Evolutionary conservation across 2,113 vertebrate species (phyloP), one percentile per base, ranked within the genome.

Genomic region (Anser cygnoides): DNA sequence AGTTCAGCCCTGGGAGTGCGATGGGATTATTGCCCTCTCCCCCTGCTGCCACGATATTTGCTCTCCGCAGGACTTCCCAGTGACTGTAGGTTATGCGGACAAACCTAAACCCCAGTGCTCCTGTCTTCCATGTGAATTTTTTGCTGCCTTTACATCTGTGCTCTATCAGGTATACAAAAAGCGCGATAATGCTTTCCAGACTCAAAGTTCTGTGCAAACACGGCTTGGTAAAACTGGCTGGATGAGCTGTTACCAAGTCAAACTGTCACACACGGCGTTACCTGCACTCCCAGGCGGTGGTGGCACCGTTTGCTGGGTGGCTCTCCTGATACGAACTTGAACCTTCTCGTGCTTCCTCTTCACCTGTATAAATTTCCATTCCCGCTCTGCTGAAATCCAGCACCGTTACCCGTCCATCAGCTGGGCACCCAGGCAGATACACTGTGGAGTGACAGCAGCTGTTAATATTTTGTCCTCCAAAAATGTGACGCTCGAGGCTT

Each of bases 21-120:
- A 23, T 84, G 91, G 65, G 67, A 83, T 89, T 88, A 66, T 61
- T 96, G 62, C 39, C 83, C 61, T 76, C 74, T 84, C n/a, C 67
- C 72, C 58, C 73, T 87, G 76, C 81, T 79, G 67, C 82, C 62
- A 31, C 74, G 57, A 2, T 76, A 33, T 88, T 93, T 81, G 43
- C 65, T 89, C 85, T 95, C 91, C 89, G 82, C 84, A 90, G 87
- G 90, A 65, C 76, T 19, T 77, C 83, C 41, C 59, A 79, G 65
- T 55, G 76, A n/a, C 79, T 66, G 33, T 59, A 90, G 93, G 76
- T 91, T 66, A 28, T 17, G 31, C 82, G 89, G 62, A 57, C 73
- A 57, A 41, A 43, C 50, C 84, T 61, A 75, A 93, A 85, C 9
- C 50, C 31, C 9, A 4, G 19, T 2, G 0, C 33, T 88, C 28